Evolutionary conservation across 2,113 vertebrate genomes (phyloP), one percentile per base, ranked within the genome.

Genomic region (Anhinga anhinga): DNA sequence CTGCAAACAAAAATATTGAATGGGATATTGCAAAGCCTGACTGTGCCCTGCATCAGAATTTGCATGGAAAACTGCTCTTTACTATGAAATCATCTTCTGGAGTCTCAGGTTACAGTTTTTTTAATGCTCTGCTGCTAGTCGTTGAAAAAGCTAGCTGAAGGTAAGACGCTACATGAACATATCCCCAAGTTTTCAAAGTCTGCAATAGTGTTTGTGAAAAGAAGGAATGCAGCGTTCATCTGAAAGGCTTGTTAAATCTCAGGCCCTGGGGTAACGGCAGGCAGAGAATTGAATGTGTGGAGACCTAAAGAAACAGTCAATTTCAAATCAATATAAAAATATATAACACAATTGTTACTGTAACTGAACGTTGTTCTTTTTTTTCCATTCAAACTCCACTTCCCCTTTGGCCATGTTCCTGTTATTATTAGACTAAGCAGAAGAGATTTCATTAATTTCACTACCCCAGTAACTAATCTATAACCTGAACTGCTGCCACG

Each of bases 261-360:
- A 92, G 72, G 50, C 42, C 66, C 90, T 36, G 50, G 82, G 69
- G 85, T 86, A 95, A 76, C 30, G 92, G 82, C 58, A 53, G 66
- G 74, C 26, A 88, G 62, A 83, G 58, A 70, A 93, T 10, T 59
- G 5, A 6, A 30, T 34, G 50, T 27, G 42, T 82, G 66, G 32
- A 38, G 61, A 69, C 74, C 73, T 86, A 83, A 92, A 92, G 73
- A 83, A 97, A 66, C 30, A 42, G 52, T 20, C 72, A 65, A 84
- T 92, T 96, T 82, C 66, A 83, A 94, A 94, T 85, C 84, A 82
- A 93, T 94, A 88, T 72, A 84, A 86, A 94, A 95, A 92, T 82
- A 92, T 13, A 79, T 72, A 94, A 84, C 78, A 87, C 76, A 76
- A n/a, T 42, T 85, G 65, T 80, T 94, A 62, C 63, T 58, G 53